Conservation (phyloP, 2,888 invertebrate species). For the Dorcus hopei region DNA sequence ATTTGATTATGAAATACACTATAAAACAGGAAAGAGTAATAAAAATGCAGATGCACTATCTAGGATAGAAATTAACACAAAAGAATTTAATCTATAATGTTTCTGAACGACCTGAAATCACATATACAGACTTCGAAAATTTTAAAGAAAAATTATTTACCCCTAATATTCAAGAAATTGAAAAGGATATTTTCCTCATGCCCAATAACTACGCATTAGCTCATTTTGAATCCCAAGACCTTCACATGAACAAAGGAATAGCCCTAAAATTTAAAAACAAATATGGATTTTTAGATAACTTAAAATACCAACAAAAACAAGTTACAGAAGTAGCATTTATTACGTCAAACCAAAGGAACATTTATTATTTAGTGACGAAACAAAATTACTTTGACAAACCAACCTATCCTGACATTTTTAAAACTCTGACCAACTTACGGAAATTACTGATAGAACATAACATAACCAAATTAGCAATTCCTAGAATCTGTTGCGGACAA, state of each 20-base stretch:
- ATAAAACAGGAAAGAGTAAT: conserved; percentile 2
- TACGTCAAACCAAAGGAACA: too few relatives aligned
- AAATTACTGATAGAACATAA: too few relatives aligned
- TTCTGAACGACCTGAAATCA: too few relatives aligned
- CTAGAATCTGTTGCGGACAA: too few relatives aligned
- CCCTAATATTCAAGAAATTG: background rate
- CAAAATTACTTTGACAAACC: too few relatives aligned
- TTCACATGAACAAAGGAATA: background rate
- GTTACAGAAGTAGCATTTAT: background rate
- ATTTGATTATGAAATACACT: conserved; percentile 5
- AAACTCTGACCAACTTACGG: too few relatives aligned
- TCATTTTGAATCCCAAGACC: background rate
- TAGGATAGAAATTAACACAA: background rate
- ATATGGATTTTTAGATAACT: background rate
- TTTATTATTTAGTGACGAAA: too few relatives aligned
- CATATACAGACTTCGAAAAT: too few relatives aligned
- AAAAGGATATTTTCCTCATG: background rate
- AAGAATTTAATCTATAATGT: too few relatives aligned
- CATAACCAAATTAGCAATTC: too few relatives aligned
- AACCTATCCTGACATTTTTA: too few relatives aligned
- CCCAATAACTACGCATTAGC: background rate
- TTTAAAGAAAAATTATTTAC: background rate
- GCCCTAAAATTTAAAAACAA: background rate
- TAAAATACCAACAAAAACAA: background rate
- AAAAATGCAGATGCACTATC: conserved; percentile 2